Evolutionary conservation across 2,888 invertebrate species (phyloP).

Genomic region (Silvanus unidentatus): DNA sequence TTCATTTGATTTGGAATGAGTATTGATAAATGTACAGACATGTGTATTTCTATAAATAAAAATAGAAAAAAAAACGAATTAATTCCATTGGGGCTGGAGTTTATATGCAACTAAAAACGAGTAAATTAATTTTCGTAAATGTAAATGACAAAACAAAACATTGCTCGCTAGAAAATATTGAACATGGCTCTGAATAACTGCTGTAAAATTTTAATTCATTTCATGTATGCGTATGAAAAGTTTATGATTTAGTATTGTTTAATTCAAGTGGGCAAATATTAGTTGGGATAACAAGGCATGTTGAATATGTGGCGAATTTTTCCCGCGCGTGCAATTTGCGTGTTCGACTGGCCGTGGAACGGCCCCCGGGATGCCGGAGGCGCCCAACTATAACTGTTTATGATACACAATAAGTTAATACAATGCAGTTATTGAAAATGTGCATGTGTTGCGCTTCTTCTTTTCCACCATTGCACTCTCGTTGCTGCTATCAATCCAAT

Average conservation of each 20-base stretch:
- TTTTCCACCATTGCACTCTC: no score
- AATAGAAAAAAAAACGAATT: no score
- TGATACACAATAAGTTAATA: no score
- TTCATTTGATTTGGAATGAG: no score
- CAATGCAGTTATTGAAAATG: no score
- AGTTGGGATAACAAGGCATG: constrained; percentile 26
- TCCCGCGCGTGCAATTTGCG: constrained; percentile 23
- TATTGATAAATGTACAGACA: no score
- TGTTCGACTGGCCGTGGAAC: constrained; percentile 10
- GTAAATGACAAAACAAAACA: constrained; percentile 35
- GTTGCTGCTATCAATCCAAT: no score
- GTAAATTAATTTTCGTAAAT: constrained; percentile 34
- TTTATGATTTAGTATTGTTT: constrained; percentile 37
- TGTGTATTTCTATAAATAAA: no score
- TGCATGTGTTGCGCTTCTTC: no score
- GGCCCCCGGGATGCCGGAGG: constrained; percentile 1
- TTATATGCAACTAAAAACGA: constrained; percentile 4
- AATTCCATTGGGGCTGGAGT: no score
- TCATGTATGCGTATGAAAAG: constrained; percentile 42
- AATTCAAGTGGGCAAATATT: constrained; percentile 35
- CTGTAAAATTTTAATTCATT: constrained; percentile 45
- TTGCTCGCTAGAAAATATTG: constrained; percentile 24
- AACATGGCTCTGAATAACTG: constrained; percentile 33
- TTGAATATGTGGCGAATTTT: constrained; percentile 31
- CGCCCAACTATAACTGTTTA: constrained; percentile 5